Percentiles rank a stretch among this genome's conserved stretches.
Evolutionary conservation across 2,888 invertebrate genomes (phyloP).

Genomic region (Drosophila rubida): DNA sequence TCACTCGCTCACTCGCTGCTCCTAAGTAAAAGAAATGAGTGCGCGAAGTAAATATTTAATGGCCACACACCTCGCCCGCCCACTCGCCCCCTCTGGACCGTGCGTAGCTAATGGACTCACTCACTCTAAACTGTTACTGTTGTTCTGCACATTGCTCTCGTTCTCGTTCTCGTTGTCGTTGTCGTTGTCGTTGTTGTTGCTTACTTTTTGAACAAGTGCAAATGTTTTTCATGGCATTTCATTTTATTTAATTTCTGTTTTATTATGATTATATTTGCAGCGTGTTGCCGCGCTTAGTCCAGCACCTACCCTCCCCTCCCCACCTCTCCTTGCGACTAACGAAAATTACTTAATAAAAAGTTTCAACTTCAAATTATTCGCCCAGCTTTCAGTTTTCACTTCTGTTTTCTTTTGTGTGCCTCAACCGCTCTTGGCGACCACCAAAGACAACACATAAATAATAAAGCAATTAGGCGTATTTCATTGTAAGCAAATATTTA

Average conservation of each 20-base stretch:
- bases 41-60: constrained; percentile 78
- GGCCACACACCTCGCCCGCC: constrained; percentile 36
- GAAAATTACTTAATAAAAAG: constrained; percentile 46
- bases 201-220: constrained; percentile 74
- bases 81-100: constrained; percentile 11
- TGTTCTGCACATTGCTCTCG: constrained; percentile 21
- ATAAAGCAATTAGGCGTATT: no score
- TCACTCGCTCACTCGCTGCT: neutral
- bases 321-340: constrained; percentile 9
- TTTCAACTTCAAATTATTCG: constrained; percentile 21
- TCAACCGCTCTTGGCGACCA: constrained; percentile 3
- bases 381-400: neutral
- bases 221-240: constrained; percentile 74
- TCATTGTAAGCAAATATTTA: no score
- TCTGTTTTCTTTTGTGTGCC: neutral
- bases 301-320: neutral
- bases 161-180: no score
- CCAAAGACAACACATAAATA: no score
- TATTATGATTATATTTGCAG: constrained; percentile 76
- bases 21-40: constrained; percentile 71
- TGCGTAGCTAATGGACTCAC: constrained; percentile 64
- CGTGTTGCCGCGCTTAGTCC: constrained; percentile 13
- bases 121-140: constrained; percentile 52
- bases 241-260: constrained; percentile 77
- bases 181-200: constrained; percentile 38